Evolutionary conservation across 37 sponge, comb jelly and placozoan species (phyloP), one percentile per base, ranked within the genome.

Genomic region (Sycon ciliatum): DNA sequence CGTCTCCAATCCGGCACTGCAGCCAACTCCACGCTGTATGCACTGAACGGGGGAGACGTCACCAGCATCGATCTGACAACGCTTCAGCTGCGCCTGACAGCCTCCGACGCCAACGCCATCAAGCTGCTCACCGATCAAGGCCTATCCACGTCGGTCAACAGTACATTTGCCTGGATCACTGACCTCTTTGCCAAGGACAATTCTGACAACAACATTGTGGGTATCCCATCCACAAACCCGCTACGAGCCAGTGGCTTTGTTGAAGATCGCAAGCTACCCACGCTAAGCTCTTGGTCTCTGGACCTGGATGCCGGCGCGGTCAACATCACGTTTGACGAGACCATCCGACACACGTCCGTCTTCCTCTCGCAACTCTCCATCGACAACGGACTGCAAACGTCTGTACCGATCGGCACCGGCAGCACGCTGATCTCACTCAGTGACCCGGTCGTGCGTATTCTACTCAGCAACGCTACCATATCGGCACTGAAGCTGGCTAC

Each of bases 41-140:
- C 62, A 27, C 82, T 81, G 2, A 85, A 66, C 5, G 65, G 38
- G 39, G 93, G 86, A 9, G 61, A 34, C 24, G 79, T 82, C n/a
- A n/a, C n/a, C n/a, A n/a, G n/a, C n/a, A n/a, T n/a, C n/a, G n/a
- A n/a, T n/a, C n/a, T n/a, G n/a, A n/a, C n/a, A n/a, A n/a, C n/a
- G n/a, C n/a, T n/a, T n/a, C n/a, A n/a, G n/a, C n/a, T n/a, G n/a
- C n/a, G n/a, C 6, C 75, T 92, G n/a, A 39, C 75, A 24, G 18
- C 31, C 7, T 13, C 30, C 27, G 88, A 87, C 54, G 34, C 86
- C 38, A 81, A 92, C 67, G 64, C 20, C 2, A 76, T 92, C 70
- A 87, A 92, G 52, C 78, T 81, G n/a, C n/a, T n/a, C n/a, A n/a
- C n/a, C n/a, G n/a, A n/a, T n/a, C n/a, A n/a, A n/a, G n/a, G n/a